Evolutionary conservation across 2,113 vertebrate genomes (phyloP), one percentile per base, ranked within the genome.

Genomic region (Anseranas semipalmata): DNA sequence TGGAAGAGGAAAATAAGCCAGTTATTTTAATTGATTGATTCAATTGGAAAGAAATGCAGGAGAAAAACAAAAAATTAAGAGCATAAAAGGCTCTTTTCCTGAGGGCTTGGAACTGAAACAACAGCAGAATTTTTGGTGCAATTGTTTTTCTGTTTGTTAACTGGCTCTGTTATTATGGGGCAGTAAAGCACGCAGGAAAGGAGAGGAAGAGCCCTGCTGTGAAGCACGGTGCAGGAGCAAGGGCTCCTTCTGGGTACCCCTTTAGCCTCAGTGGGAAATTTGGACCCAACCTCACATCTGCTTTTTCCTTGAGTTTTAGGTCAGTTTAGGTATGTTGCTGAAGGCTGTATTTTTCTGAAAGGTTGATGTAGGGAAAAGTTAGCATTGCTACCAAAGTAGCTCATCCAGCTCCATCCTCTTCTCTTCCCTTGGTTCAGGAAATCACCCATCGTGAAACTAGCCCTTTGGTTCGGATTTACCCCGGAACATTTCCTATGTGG

Each of bases 21-120:
- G 75, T 72, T 72, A 75, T 90, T 93, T 85, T 86, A 93, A 72
- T 58, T 82, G 56, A 90, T 92, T 91, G 74, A 89, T 65, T 86
- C 53, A 83, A 55, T 4, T 93, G 80, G 46, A 18, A 86, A 83
- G 93, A 85, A 87, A 56, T 58, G 35, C 37, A 62, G 53, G 41
- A 66, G 50, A 81, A 85, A 84, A 81, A 0, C 46, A 75, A 73
- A 85, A 80, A 89, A 70, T 52, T 70, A 74, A 78, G 85, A 90
- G 25, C 70, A 92, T 50, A 60, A 87, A 73, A 77, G 70, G 6
- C 17, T 81, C 53, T 77, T 89, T 19, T 7, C 5, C 74, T 32
- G 39, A 87, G 68, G 89, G 39, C 60, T 74, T 94, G 50, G 65
- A 90, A 55, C 71, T 74, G 80, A 68, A 87, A 81, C 32, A 81